Percentiles rank a stretch among this genome's conserved stretches.
phyloP scores from a whole-genome alignment of 2,797 vertebrate genomes.

The Phrynocephalus forsythii region DNA sequence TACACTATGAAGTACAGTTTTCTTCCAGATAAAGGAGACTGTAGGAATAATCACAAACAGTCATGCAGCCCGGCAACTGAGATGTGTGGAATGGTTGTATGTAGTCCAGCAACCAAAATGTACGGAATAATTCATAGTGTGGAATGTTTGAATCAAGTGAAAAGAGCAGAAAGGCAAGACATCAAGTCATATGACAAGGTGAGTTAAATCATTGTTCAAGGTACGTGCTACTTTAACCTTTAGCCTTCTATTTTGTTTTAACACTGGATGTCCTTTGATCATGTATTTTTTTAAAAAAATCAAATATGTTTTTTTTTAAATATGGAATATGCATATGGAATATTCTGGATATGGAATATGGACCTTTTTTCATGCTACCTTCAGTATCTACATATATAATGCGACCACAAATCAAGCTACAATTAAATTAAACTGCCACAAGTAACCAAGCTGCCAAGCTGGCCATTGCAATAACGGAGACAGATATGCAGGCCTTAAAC shows the following conservation, averaged over 20 bases:
- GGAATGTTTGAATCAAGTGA: neutral
- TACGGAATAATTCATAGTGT: neutral
- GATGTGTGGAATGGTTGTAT: neutral
- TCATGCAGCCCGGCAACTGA: neutral
- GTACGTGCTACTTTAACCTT: neutral
- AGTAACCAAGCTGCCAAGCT: neutral
- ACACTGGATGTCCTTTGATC: neutral
- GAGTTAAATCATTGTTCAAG: neutral
- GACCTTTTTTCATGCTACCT: neutral
- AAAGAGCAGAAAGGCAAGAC: neutral
- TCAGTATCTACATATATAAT: neutral
- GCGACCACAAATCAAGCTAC: neutral
- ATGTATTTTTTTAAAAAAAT: neutral
- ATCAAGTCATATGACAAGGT: neutral
- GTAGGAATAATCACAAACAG: neutral
- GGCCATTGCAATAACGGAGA: neutral
- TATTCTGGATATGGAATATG: neutral
- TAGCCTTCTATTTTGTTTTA: neutral
- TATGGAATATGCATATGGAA: too few species aligned
- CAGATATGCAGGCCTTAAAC: neutral
- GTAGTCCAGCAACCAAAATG: neutral
- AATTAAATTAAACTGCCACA: neutral
- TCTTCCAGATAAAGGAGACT: slow-evolving; percentile 27
- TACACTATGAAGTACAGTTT: slow-evolving; percentile 51
- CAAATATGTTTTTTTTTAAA: too few species aligned